Percentiles rank a stretch among this genome's conserved stretches.
Conservation (phyloP, 2,797 vertebrate species). For the Enteromius paludinosus region DNA sequence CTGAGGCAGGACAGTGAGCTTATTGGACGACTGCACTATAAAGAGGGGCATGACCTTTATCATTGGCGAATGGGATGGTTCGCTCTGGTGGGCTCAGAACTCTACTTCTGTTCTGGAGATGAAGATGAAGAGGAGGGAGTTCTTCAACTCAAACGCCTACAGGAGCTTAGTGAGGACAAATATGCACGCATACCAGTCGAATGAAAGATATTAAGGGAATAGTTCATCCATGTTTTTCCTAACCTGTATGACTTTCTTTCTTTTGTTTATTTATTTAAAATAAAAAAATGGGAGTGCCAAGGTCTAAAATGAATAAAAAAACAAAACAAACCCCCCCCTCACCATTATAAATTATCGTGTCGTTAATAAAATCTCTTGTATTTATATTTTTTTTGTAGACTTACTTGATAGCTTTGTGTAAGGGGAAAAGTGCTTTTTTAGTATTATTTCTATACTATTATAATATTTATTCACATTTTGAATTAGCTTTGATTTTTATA, state of each 20-base stretch:
- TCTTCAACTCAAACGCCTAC: slow-evolving; percentile 89
- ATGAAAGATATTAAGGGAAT: slow-evolving; percentile 14
- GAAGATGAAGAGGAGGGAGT: slow-evolving; percentile 77
- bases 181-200: background rate
- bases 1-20: slow-evolving; percentile 84
- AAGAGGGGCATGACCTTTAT: slow-evolving; percentile 91
- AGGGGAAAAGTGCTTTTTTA: background rate
- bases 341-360: background rate
- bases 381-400: background rate
- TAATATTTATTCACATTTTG: background rate
- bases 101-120: slow-evolving; percentile 85
- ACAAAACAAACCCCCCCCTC: too few relatives aligned
- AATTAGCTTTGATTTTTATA: background rate
- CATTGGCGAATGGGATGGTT: slow-evolving; percentile 95
- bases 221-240: slow-evolving; percentile 3
- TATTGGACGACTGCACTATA: slow-evolving; percentile 91
- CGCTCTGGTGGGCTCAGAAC: slow-evolving; percentile 83
- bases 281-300: background rate
- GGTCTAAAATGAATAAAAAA: background rate
- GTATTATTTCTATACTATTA: background rate
- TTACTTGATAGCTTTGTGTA: background rate
- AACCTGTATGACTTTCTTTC: background rate
- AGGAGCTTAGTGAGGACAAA: slow-evolving; percentile 91
- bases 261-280: background rate
- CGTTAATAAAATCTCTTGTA: background rate